These are phyloP conservation scores for Macrophya annulata DNA, from an alignment of 2,888 invertebrate genomes.

Conservation along the genomic window DNA sequence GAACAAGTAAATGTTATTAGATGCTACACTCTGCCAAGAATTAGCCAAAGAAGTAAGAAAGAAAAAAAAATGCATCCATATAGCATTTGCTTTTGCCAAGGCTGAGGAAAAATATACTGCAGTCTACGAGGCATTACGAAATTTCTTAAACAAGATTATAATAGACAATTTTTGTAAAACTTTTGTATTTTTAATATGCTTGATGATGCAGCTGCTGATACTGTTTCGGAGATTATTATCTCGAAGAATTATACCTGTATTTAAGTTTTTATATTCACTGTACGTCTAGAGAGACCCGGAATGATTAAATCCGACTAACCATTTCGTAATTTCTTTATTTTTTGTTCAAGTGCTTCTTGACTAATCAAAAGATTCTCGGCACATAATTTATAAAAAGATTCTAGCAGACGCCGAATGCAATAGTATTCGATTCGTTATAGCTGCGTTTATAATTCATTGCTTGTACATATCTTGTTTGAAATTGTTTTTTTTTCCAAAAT, in stretches of 20 bases:
- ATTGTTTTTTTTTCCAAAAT: background rate
- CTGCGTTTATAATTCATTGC: background rate
- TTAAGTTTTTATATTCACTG: background rate
- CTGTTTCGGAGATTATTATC: conserved; percentile 8
- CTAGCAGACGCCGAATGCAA: background rate
- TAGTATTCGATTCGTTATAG: background rate
- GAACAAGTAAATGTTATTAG: background rate
- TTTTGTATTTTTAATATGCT: no score
- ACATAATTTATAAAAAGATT: conserved; percentile 52
- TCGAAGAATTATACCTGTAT: background rate
- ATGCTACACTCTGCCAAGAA: background rate
- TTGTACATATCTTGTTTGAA: background rate
- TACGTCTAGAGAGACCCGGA: background rate
- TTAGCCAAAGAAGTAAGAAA: no score
- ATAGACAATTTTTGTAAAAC: background rate
- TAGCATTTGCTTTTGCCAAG: conserved; percentile 6
- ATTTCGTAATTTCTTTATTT: background rate
- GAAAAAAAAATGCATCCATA: background rate
- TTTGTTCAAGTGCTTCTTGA: conserved; percentile 5
- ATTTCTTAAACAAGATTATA: conserved; percentile 20
- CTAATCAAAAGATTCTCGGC: conserved; percentile 26
- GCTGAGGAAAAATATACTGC: background rate
- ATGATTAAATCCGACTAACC: background rate
- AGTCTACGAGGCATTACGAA: conserved; percentile 28
- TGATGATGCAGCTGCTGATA: background rate